Base-by-base conservation (phyloP, 2,888 invertebrate species). In the Pandemis heparana region DNA sequence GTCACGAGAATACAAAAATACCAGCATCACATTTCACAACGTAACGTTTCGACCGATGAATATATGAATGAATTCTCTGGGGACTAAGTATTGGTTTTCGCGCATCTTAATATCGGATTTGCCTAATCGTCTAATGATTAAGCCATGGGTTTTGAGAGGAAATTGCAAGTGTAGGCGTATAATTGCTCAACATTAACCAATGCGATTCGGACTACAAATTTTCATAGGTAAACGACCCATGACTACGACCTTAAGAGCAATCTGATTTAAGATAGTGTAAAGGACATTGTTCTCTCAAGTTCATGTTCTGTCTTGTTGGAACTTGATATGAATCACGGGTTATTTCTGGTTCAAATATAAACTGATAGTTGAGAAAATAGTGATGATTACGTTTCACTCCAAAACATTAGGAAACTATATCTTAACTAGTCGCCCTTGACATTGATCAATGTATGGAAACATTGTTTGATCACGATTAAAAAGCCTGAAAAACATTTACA, bases 211-310 rank as follows among this genome's bases (percentile, higher is more conserved):
- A 32, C 16, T 51, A 41, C 41, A 41, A 41, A 38, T 16, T 48
- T 65, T n/a, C 64, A 38, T 68, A n/a, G 73, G 68, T 73, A 62
- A 68, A 59, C 39, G 73, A 63, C 68, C 73, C 46, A 59, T 63
- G 63, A 68, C 39, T 56, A 38, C 39, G 63, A 68, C 67, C 48
- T 59, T 67, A 51, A 56, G 14, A 63, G 46, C 12, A 62, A 5
- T 8, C 18, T 23, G 14, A 63, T 23, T 18, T 12, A 46, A 18
- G 46, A 14, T 46, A 14, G 23, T 23, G 63, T 23, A 43, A 23
- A 63, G 63, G 43, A 23, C 23, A 46, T 46, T 63, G 43, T 43
- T 46, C 63, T 43, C 10, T 41, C 23, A 7, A 14, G 3, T 23
- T 63, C 46, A 63, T 23, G 56, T 23, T 12, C 12, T 12, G 23